Percentiles rank a stretch among this genome's conserved stretches.
phyloP scores from a whole-genome alignment of 2,797 vertebrate species.

The Mus spretus region DNA sequence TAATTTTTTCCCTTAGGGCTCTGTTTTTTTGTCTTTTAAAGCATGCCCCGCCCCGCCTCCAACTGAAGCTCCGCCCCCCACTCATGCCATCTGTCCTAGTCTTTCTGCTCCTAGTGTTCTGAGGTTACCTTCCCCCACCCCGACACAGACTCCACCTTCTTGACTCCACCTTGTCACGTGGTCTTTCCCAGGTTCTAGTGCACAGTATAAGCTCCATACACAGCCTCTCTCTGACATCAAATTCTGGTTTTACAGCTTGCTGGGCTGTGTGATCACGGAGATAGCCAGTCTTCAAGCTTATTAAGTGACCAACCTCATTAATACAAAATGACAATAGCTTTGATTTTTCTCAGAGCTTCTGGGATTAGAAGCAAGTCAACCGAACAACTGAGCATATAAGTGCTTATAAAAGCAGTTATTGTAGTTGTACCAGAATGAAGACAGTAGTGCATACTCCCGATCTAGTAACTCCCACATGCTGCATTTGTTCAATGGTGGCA shows the following conservation, averaged over 20 bases:
- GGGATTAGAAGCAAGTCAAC: background rate
- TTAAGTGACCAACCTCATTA: background rate
- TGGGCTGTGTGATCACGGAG: background rate
- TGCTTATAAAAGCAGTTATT: background rate
- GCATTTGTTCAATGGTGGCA: background rate
- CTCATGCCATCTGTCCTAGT: background rate
- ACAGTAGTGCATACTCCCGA: too few relatives aligned
- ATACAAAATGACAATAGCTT: background rate
- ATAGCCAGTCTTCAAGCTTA: background rate
- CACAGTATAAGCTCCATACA: background rate
- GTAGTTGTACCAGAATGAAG: background rate
- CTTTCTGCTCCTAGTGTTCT: background rate
- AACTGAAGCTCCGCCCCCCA: background rate
- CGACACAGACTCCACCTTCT: background rate
- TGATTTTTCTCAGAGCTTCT: background rate
- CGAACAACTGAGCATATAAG: background rate
- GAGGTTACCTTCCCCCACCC: background rate
- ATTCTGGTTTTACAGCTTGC: background rate
- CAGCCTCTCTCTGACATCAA: background rate
- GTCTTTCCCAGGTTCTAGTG: background rate
- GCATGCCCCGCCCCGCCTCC: background rate
- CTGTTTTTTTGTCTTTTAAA: background rate
- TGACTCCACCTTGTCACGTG: background rate
- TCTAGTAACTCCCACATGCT: background rate
- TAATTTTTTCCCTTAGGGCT: background rate